phyloP scores from a whole-genome alignment of 2,888 invertebrate species.

The Cepaea hortensis region DNA sequence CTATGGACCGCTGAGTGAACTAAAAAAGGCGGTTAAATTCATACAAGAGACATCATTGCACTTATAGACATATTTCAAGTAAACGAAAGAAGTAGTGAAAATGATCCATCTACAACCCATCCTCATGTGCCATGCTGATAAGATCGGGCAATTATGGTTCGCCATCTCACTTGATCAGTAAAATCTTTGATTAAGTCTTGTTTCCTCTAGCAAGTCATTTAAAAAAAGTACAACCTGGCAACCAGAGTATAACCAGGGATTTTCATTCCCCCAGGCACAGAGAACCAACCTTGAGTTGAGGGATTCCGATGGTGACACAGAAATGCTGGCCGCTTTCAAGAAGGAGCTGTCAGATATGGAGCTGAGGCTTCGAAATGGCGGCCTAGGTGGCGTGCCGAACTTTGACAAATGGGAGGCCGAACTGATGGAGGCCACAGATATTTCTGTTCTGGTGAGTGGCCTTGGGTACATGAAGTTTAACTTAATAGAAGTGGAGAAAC shows the following conservation, averaged over 20 bases:
- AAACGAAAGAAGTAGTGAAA: too few relatives aligned
- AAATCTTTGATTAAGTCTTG: too few relatives aligned
- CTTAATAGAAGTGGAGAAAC: not conserved
- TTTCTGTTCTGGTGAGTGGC: slow-evolving; percentile 65
- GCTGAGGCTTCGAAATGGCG: slow-evolving; percentile 72
- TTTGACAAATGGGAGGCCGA: slow-evolving; percentile 69
- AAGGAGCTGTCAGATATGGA: slow-evolving; percentile 74
- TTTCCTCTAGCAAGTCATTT: too few relatives aligned
- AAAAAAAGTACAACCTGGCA: not conserved
- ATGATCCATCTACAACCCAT: too few relatives aligned
- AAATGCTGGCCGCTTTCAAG: slow-evolving; percentile 63
- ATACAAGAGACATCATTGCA: too few relatives aligned
- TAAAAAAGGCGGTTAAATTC: too few relatives aligned
- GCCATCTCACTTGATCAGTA: too few relatives aligned
- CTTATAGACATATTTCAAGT: too few relatives aligned
- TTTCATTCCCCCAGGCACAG: slow-evolving; percentile 27
- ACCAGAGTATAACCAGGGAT: not conserved
- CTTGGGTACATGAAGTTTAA: not conserved
- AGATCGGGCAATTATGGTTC: too few relatives aligned
- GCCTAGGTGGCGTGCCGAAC: slow-evolving; percentile 75
- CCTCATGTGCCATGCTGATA: too few relatives aligned
- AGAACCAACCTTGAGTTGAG: slow-evolving; percentile 57
- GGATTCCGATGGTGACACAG: slow-evolving; percentile 64
- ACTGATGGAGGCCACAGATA: slow-evolving; percentile 64
- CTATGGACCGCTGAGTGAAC: too few relatives aligned